Evolutionary conservation across 2,113 vertebrate species (phyloP), one percentile per base, ranked within the genome.

Genomic region (Stigmatopora nigra): DNA sequence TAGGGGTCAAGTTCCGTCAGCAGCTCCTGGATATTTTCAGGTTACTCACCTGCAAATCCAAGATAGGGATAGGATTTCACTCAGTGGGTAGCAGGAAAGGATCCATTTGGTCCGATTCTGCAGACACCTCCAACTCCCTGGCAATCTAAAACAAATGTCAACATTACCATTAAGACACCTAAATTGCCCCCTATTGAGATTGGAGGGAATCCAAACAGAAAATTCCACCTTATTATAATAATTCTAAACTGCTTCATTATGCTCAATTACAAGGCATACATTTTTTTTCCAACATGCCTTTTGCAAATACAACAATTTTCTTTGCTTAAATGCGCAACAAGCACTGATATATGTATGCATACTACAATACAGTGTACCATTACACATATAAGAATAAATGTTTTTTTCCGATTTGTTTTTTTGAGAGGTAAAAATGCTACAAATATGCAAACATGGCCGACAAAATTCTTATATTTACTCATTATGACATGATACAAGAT

Each of bases 1-100:
- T 96, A 15, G 92, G 92, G 0, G 82, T 91, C 61, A 95, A 94
- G 81, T 95, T 96, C 71, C 87, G 92, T 1, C 89, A 79, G 59
- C 90, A 91, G 13, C 85, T 95, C 59, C 49, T 91, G 66, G 70
- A 79, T 1, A 77, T 94, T 49, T 63, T 94, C 20, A 72, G 48
- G 5, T 77, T 78, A 6, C 31, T 91, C 61, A 89, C 91, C 66
- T 88, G 88, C 72, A 81, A 76, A 12, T 35, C 90, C 41, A 82
- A 79, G 60, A 61, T n/a, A 1, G 78, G 80, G 0, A 20, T 59
- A 22, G 63, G 4, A 0, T 0, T 82, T 0, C 61, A 78, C 3
- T 83, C 84, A 44, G 17, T 25, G 7, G 14, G 11, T 13, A 70
- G 53, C 64, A 78, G 88, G 58, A 83, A 52, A 62, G 89, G 89